These are phyloP conservation scores for Amphiprion ocellaris DNA, from an alignment of 2,113 vertebrate species.

Conservation along the genomic window DNA sequence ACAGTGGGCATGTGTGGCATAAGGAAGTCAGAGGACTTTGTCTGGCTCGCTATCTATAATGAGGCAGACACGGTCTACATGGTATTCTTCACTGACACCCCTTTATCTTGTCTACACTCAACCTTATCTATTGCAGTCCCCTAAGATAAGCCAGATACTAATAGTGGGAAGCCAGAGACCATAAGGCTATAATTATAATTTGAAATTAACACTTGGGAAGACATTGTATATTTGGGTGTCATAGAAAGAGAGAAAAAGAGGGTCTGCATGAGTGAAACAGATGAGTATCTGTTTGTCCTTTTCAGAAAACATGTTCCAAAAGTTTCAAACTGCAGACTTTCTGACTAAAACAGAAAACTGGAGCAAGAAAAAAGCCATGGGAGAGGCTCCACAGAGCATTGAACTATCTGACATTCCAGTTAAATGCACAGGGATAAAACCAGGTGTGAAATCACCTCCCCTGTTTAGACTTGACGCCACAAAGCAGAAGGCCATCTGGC, in stretches of 20 bases:
- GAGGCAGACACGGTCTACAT: conserved; percentile 26
- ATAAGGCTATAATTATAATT: background rate
- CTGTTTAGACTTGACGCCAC: conserved; percentile 77
- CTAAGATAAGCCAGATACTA: conserved; percentile 35
- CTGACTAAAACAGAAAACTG: conserved; percentile 11
- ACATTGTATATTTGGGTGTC: background rate
- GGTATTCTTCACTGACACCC: conserved; percentile 57
- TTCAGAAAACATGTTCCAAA: background rate
- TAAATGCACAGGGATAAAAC: conserved; percentile 64
- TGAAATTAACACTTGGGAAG: background rate
- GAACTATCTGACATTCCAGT: conserved; percentile 71
- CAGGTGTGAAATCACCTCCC: conserved; percentile 79
- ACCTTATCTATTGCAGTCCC: conserved; percentile 35
- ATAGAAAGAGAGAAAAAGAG: background rate
- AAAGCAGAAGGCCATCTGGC: conserved; percentile 75
- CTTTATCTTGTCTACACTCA: conserved; percentile 59
- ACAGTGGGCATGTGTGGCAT: conserved; percentile 20
- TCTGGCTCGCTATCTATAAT: conserved; percentile 46
- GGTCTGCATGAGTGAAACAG: background rate
- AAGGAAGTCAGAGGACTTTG: conserved; percentile 35
- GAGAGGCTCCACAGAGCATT: conserved; percentile 22
- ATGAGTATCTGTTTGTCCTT: background rate
- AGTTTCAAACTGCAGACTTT: conserved; percentile 28
- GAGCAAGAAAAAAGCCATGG: conserved; percentile 4
- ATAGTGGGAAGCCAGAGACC: conserved; percentile 21